Conservation (phyloP, 2,113 vertebrate genomes). For the Trichechus manatus region DNA sequence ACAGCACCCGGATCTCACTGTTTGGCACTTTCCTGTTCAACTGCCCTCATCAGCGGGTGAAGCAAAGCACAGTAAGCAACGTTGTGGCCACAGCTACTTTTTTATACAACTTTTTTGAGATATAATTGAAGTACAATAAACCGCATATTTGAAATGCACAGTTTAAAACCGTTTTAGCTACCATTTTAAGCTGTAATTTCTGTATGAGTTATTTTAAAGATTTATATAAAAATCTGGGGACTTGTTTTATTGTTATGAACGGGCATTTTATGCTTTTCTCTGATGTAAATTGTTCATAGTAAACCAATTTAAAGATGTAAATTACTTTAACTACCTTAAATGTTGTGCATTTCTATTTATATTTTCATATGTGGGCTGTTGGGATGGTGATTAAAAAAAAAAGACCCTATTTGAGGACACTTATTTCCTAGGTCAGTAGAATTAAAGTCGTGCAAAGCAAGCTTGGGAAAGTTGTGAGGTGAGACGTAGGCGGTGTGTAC, state of each 20-base stretch:
- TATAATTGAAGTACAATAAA: not conserved
- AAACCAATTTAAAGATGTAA: not conserved
- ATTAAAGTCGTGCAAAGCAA: not conserved
- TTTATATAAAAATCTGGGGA: not conserved
- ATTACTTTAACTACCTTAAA: not conserved
- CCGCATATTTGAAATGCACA: not conserved
- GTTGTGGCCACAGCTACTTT: rapidly evolving
- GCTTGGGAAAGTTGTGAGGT: not conserved
- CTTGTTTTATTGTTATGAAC: constrained; percentile 18
- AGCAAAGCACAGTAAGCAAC: constrained; percentile 93
- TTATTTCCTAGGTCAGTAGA: not conserved
- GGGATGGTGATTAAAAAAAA: not conserved
- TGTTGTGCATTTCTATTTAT: not conserved
- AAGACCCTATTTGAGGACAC: not conserved
- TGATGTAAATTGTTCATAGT: not conserved
- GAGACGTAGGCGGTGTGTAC: not conserved
- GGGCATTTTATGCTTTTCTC: not conserved
- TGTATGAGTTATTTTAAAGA: not conserved
- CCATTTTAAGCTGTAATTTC: not conserved
- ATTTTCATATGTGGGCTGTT: not conserved
- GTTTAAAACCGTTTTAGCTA: not conserved
- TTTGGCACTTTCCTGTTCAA: constrained; percentile 99
- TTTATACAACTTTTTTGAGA: not conserved
- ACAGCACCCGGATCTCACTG: constrained; percentile 95
- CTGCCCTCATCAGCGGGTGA: constrained; percentile 93